Evolutionary conservation across 2,888 invertebrate species (phyloP).

Genomic region (Cataglyphis rosenhaueri): DNA sequence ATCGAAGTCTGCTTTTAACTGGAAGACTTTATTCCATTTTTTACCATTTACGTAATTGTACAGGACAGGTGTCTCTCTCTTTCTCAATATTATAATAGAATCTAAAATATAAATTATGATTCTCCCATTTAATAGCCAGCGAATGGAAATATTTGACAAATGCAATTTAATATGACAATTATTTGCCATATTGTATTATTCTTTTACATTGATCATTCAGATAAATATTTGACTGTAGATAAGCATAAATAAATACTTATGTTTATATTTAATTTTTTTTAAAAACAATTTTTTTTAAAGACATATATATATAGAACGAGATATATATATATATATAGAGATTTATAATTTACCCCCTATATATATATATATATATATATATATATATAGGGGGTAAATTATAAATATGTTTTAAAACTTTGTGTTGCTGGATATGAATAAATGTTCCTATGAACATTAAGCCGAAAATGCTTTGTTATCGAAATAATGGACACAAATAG

Average conservation of each 20-base stretch:
- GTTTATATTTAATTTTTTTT: neutral
- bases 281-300: neutral
- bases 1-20: neutral
- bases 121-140: neutral
- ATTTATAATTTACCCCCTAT: no score
- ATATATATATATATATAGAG: no score
- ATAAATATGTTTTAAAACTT: no score
- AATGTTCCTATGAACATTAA: no score
- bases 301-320: no score
- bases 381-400: no score
- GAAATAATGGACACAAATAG: no score
- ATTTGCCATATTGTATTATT: neutral
- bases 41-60: neutral
- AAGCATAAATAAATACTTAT: neutral
- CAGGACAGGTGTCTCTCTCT: no score
- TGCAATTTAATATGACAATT: neutral
- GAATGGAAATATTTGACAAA: neutral
- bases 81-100: neutral
- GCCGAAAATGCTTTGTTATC: no score
- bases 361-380: no score
- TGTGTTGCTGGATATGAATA: no score
- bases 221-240: neutral
- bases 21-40: neutral
- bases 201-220: conserved; percentile 5
- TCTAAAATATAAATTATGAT: neutral